Conservation (phyloP, 2,888 invertebrate genomes). For the Hydropsyche betteni region DNA sequence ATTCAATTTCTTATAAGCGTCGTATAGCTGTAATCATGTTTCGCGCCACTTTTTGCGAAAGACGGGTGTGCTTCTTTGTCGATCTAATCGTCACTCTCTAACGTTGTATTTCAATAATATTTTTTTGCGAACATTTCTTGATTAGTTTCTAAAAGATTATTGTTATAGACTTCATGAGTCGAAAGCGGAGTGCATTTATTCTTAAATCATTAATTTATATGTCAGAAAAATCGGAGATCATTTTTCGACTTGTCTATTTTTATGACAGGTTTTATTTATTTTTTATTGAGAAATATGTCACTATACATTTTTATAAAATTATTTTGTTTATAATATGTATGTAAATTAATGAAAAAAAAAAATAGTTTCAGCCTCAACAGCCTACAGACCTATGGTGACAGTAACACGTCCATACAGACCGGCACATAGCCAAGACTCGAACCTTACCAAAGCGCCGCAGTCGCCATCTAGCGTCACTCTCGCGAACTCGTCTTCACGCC, state of each 20-base stretch:
- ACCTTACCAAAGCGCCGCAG: conserved; percentile 40
- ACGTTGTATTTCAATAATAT: too few relatives aligned
- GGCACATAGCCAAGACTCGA: conserved; percentile 40
- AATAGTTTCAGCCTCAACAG: conserved; percentile 49
- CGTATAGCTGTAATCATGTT: too few relatives aligned
- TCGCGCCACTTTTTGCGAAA: too few relatives aligned
- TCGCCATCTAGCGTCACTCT: conserved; percentile 18
- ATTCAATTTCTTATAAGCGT: too few relatives aligned
- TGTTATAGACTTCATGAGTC: too few relatives aligned
- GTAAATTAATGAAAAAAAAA: conserved; percentile 34
- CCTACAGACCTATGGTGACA: conserved; percentile 51
- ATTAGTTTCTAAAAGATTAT: too few relatives aligned
- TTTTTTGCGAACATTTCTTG: too few relatives aligned
- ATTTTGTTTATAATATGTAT: not conserved
- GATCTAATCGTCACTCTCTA: too few relatives aligned
- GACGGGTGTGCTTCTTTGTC: too few relatives aligned
- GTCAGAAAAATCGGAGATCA: too few relatives aligned
- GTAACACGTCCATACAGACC: conserved; percentile 54
- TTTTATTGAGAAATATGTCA: not conserved
- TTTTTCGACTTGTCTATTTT: not conserved
- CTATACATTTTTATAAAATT: not conserved
- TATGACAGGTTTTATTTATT: not conserved
- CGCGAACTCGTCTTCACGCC: conserved; percentile 41
- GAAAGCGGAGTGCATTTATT: too few relatives aligned
- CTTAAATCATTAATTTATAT: too few relatives aligned